phyloP scores from a whole-genome alignment of 2,888 invertebrate genomes.

The Microplitis deprimator region DNA sequence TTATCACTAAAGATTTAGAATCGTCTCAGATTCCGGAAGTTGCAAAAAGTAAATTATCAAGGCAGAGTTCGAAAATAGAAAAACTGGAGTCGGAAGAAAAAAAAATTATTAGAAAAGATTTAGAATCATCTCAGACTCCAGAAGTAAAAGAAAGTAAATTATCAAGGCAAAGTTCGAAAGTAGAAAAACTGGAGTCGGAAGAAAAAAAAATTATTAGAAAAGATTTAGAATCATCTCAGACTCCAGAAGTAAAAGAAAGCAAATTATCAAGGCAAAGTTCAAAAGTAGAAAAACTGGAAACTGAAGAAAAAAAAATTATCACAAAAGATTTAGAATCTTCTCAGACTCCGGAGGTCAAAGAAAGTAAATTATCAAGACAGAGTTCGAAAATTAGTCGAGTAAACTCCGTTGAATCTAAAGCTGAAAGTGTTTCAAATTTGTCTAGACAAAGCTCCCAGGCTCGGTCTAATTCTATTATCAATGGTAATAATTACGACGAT shows the following conservation, averaged over 20 bases:
- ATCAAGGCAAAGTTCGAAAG: neutral
- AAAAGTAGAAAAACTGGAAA: slow-evolving; percentile 18
- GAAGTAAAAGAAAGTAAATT: neutral
- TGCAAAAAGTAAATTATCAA: neutral
- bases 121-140: neutral
- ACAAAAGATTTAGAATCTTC: neutral
- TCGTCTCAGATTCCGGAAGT: slow-evolving; percentile 34
- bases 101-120: neutral
- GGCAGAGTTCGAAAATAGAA: neutral
- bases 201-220: neutral
- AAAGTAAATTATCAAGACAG: slow-evolving; percentile 48
- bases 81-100: neutral
- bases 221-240: neutral
- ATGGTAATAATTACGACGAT: slow-evolving; percentile 72
- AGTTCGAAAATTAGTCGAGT: slow-evolving; percentile 46
- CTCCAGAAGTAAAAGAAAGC: neutral
- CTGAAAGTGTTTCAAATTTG: slow-evolving; percentile 28
- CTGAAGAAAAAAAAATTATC: slow-evolving; percentile 32
- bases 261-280: slow-evolving; percentile 18
- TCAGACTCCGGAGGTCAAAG: slow-evolving; percentile 44
- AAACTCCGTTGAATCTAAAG: slow-evolving; percentile 45
- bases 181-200: neutral
- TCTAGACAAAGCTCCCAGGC: slow-evolving; percentile 54
- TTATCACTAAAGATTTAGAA: slow-evolving; percentile 5
- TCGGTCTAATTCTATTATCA: slow-evolving; percentile 46